Base-by-base conservation (phyloP, 2,113 vertebrate genomes). In the Phylloscopus trochiloides region DNA sequence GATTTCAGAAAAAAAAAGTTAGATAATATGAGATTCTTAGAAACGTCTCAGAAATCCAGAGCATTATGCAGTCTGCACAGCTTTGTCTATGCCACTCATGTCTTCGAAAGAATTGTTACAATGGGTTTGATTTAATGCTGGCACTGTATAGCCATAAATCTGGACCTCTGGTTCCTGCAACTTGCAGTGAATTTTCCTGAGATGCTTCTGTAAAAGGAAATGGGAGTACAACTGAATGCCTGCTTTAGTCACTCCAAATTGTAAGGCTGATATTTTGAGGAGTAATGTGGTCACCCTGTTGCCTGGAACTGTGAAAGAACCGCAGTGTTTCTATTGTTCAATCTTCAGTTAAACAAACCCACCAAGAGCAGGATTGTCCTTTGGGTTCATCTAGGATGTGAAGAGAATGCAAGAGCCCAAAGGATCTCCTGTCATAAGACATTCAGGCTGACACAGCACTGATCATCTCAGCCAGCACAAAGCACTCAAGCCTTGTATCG, bases 81-180 rank as follows among this genome's bases (percentile, higher is more conserved):
- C 36, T 85, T 81, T 94, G 65, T 68, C 48, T 52, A 36, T 88
- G 90, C 78, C 59, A 83, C 31, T 58, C 59, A 12, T 43, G 45
- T 52, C 75, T 88, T 71, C 9, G 2, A 92, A 83, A 94, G 59
- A 83, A 86, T 43, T 45, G 7, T 74, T 88, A 40, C 58, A 85
- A 40, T 63, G 82, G 29, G n/a, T 86, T 94, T 93, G 82, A 83
- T 96, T 96, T 83, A 86, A n/a, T 71, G 45, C 14, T 92, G 88
- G 78, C 59, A 54, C 52, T 48, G 17, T 55, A 26, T 47, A 71
- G 67, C 43, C 59, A 45, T 45, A 81, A 94, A 85, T 89, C 70
- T 58, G 79, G 72, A 79, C 57, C 19, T 83, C 78, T 87, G n/a
- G 45, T 85, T 48, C 38, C 45, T 92, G 88, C 63, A 86, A n/a